Evolutionary conservation across 2,113 vertebrate genomes (phyloP), one percentile per base, ranked within the genome.

Genomic region (Proteles cristata): DNA sequence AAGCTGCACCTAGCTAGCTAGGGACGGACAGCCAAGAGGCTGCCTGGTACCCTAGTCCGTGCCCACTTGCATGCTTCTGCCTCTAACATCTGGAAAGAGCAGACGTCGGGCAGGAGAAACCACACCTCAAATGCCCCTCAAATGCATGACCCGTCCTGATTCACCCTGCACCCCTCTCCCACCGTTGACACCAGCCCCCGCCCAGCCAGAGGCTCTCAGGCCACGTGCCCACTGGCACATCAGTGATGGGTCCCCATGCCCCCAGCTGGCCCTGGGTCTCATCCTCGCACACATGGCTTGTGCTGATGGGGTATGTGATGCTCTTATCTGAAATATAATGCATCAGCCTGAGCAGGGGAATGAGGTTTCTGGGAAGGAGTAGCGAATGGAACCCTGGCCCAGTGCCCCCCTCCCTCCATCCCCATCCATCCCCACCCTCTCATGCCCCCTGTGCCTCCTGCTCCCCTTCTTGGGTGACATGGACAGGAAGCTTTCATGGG

Each of bases 231-330:
- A 2, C 33, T 26, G 53, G 43, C 12, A 7, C 11, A 19, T 6
- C n/a, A 3, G 45, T 11, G 26, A 66, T 19, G 55, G 55, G 65
- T 4, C 9, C 0, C 3, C 0, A 0, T 1, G 19, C 53, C 17
- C 28, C 14, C 19, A 17, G n/a, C 33, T 39, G 23, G 28, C 12
- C 50, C n/a, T 53, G 25, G 4, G 31, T 33, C 80, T 63, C 17
- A 48, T 43, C 63, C 76, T 63, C 11, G n/a, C 19, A 11, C 0
- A 0, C 16, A 4, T 11, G 21, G 77, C 77, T 85, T 5, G 10
- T 58, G 31, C 26, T 25, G 45, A 53, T 5, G 35, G 33, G 21
- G 35, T 21, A 2, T 15, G 14, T 12, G 5, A 43, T n/a, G 68
- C 6, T 50, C 50, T 53, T 5, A 25, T 17, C 4, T 19, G 63